These are phyloP conservation scores for Nephrotoma flavescens DNA, from an alignment of 2,888 invertebrate genomes.

Conservation along the genomic window DNA sequence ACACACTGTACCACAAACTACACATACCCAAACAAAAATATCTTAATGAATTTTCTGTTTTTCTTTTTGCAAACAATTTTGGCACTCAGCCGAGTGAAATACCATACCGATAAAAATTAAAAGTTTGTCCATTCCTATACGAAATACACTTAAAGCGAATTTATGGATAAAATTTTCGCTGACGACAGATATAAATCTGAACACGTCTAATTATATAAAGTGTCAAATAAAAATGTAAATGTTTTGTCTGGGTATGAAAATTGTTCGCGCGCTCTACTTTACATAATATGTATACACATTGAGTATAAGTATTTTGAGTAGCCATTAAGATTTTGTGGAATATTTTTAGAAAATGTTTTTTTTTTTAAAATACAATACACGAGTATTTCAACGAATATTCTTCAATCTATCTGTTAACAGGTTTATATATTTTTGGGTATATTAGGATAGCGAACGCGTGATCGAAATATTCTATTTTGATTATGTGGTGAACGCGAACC, in stretches of 20 bases:
- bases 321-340: neutral
- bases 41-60: neutral
- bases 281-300: neutral
- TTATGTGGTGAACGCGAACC: neutral
- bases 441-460: neutral
- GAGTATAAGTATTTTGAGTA: neutral
- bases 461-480: neutral
- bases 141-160: neutral
- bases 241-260: neutral
- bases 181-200: neutral
- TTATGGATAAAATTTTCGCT: neutral
- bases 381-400: neutral
- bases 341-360: neutral
- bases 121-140: neutral
- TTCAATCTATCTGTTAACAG: neutral
- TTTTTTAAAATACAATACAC: neutral
- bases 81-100: neutral
- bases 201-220: neutral
- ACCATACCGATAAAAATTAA: neutral
- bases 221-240: neutral
- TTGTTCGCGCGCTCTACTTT: neutral
- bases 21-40: neutral
- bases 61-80: neutral
- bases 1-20: neutral
- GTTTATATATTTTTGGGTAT: neutral